Base-by-base conservation (phyloP, 2,888 invertebrate genomes). In the Tenthredo notha region DNA sequence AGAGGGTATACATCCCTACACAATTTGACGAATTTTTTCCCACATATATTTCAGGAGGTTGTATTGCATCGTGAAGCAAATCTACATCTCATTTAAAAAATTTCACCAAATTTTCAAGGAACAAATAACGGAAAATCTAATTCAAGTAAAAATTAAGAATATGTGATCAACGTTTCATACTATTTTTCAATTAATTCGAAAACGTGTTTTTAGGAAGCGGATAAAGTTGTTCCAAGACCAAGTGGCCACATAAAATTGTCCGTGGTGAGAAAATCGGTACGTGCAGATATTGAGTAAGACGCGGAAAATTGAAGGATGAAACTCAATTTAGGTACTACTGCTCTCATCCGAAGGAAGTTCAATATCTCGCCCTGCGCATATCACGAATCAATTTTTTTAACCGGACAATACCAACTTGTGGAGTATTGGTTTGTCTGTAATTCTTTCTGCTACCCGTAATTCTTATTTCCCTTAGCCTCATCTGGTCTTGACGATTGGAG, bases 381-480 rank as follows among this genome's bases (percentile, higher is more conserved):
- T 50, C n/a, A n/a, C 54, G 12, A 78, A 78, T 78, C 77, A 78
- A 78, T 54, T 78, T 78, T 78, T 54, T 29, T 1, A 33, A 78
- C 33, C 54, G 18, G 29, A 9, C 15, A 50, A 47, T 18, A 58
- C 6, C 40, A 10, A 37, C n/a, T 72, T 72, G 10, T 21, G 9
- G 9, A 4, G 33, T 33, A 25, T 67, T 67, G 25, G 21, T 74
- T 70, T n/a, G 21, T 74, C 43, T 12, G 72, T 43, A 74, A 40
- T 74, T 77, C 50, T 15, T 18, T 54, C 18, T 7, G 50, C 47
- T 61, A 12, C 12, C 15, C 21, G n/a, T 61, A 54, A 21, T 33
- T 77, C 29, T 33, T 50, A 29, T 12, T 77, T 33, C 54, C 33
- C 33, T n/a, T 12, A n/a, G 18, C 15, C 10, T 43, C 43, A 43